Base-by-base conservation (phyloP, 1,140 invertebrate species). In the Magallana ariakensis region DNA sequence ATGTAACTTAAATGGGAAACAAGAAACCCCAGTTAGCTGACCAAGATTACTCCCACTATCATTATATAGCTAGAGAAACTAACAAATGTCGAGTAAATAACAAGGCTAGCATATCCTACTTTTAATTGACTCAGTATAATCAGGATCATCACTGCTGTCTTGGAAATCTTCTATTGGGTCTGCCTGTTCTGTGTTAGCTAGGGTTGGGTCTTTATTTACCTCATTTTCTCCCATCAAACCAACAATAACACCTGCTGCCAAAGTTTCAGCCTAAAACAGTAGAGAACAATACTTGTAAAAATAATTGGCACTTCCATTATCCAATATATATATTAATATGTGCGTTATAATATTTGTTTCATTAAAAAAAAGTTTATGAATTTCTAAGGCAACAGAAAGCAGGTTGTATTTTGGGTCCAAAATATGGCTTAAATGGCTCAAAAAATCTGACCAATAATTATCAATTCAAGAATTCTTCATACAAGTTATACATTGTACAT, bases 241-340 rank as follows among this genome's bases (percentile, higher is more conserved):
- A 70, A 91, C 89, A 53, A 92, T 83, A 7, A 87, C 70, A 8
- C 89, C 90, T 22, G 83, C 89, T 16, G 87, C 82, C 22, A 91
- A 66, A 11, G 88, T 88, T 70, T 88, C 62, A 87, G 33, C 33
- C 33, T 46, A 46, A n/a, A 46, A 46, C 33, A 46, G 33, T 46
- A 46, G 33, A 62, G 3, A 19, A 16, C 33, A 46, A 19, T 2
- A 15, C 46, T 81, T 83, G 82, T 83, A 58, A 75, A 33, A 15
- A 15, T 46, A 33, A 13, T 55, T 80, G 26, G 80, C 13, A 19
- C 6, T 8, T n/a, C 57, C 75, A 57, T 89, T 26, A 70, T 90
- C 89, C n/a, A 90, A 84, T 15, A 87, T 89, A 53, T 53, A 6
- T 70, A 62, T 33, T 91, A 89, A 58, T 91, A 88, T 26, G n/a